These are phyloP conservation scores for Pseudeuparius sepicola DNA, from an alignment of 2,888 invertebrate genomes.

Conservation along the genomic window DNA sequence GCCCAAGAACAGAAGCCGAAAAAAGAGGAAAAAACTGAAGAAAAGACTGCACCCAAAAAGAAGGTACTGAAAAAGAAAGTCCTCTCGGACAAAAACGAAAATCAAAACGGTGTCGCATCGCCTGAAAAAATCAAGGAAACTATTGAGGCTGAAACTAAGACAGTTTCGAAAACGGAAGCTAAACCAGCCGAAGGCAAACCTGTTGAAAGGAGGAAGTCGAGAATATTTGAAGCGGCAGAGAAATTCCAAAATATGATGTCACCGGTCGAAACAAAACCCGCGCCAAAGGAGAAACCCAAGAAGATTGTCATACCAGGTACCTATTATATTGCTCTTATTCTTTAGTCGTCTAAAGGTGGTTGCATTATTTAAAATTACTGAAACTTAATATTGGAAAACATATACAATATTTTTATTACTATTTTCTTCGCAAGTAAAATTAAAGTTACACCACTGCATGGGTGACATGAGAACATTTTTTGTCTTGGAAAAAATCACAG, in stretches of 20 bases:
- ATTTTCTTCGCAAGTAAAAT: too few relatives aligned
- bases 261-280: constrained; percentile 33
- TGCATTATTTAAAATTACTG: too few relatives aligned
- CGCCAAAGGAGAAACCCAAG: constrained; percentile 51
- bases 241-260: constrained; percentile 52
- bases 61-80: constrained; percentile 36
- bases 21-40: constrained; percentile 25
- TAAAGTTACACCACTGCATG: too few relatives aligned
- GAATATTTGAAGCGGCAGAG: constrained; percentile 60
- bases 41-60: constrained; percentile 31
- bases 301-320: constrained; percentile 39
- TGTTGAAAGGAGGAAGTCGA: constrained; percentile 52
- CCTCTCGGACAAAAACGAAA: constrained; percentile 36
- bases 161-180: constrained; percentile 21
- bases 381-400: too few relatives aligned
- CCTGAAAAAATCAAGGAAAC: constrained; percentile 5
- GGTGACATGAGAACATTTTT: too few relatives aligned
- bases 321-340: background rate
- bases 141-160: constrained; percentile 18
- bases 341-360: too few relatives aligned
- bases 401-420: too few relatives aligned
- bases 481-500: too few relatives aligned
- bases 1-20: constrained; percentile 22
- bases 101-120: constrained; percentile 16
- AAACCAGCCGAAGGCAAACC: constrained; percentile 37